phyloP scores from a whole-genome alignment of 1,140 invertebrate species.

The Homarus americanus region DNA sequence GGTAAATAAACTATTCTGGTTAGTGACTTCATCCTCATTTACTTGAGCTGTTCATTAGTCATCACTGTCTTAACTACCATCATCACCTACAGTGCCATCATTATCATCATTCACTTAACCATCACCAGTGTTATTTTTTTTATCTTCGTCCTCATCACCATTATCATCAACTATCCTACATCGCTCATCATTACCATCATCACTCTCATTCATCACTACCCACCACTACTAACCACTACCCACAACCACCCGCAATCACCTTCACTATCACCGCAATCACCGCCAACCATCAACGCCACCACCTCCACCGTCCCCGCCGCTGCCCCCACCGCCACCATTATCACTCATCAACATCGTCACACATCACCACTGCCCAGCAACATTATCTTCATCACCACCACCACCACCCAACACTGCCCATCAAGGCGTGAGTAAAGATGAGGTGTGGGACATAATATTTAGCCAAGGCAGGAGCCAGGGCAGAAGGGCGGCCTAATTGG shows the following conservation, averaged over 20 bases:
- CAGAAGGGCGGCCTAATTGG: neutral
- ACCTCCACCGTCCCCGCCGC: neutral
- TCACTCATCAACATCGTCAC: neutral
- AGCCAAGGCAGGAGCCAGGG: neutral
- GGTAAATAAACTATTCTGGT: no score
- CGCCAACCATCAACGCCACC: neutral
- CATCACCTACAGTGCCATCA: no score
- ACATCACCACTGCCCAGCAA: neutral
- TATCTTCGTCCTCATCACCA: no score
- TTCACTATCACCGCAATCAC: neutral
- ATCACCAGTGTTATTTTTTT: no score
- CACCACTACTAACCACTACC: neutral
- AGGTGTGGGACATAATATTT: neutral
- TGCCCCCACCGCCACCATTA: neutral
- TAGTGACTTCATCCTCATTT: no score
- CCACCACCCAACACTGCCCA: neutral
- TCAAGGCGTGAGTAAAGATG: neutral
- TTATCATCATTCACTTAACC: no score
- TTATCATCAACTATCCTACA: no score
- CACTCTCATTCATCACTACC: neutral
- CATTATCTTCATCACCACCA: neutral
- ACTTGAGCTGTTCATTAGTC: no score
- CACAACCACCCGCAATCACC: neutral
- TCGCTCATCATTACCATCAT: no score
- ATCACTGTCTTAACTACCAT: no score